Evolutionary conservation across 35 echinoderm and acorn worm genomes (phyloP).

Genomic region (Ophiothrix spiculata): DNA sequence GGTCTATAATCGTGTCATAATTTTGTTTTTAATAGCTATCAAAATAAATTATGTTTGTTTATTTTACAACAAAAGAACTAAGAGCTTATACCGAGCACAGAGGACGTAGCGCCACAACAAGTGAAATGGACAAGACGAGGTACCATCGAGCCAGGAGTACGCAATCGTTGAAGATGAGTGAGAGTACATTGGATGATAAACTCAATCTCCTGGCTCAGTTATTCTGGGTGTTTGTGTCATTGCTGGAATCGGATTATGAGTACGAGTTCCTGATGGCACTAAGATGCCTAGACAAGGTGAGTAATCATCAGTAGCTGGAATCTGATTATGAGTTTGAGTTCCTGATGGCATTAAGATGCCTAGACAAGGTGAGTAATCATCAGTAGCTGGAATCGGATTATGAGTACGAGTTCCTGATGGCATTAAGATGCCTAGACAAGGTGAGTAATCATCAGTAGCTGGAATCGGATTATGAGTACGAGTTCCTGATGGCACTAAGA

Average conservation of each 20-base stretch:
- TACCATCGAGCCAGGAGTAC: slow-evolving; percentile 67
- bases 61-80: slow-evolving; percentile 19
- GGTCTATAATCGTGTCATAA: not conserved
- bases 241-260: slow-evolving; percentile 96
- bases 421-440: too few species aligned
- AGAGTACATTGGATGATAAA: slow-evolving; percentile 73
- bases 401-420: too few species aligned
- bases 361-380: too few species aligned
- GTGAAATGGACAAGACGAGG: slow-evolving; percentile 73
- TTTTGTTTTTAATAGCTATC: too few species aligned
- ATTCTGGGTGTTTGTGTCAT: slow-evolving; percentile 94
- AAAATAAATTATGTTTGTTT: not conserved
- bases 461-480: too few species aligned
- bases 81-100: slow-evolving; percentile 75
- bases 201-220: slow-evolving; percentile 67
- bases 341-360: too few species aligned
- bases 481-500: too few species aligned
- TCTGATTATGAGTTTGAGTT: too few species aligned
- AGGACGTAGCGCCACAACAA: slow-evolving; percentile 61
- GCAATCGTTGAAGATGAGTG: slow-evolving; percentile 78
- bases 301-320: too few species aligned
- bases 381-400: too few species aligned
- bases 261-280: slow-evolving; percentile 93
- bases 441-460: too few species aligned
- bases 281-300: slow-evolving; percentile 72